Base-by-base conservation (phyloP, 64 coral and sea anemone species). In the Montipora sp. region DNA sequence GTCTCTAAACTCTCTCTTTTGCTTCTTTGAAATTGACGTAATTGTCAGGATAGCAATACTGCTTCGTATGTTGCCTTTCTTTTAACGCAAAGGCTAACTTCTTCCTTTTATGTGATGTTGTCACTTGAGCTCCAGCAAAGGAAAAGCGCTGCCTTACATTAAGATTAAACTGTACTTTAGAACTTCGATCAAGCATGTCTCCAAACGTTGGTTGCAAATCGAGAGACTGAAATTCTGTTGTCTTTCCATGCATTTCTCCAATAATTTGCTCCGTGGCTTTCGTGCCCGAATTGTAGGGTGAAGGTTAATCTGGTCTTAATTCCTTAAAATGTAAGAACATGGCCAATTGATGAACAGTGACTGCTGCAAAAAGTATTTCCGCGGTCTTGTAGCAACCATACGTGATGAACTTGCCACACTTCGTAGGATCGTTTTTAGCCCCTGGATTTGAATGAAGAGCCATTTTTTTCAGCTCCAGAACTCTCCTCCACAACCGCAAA, bases 241-340 rank as follows among this genome's bases (percentile, higher is more conserved):
- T 88, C 60, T 93, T 93, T 27, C 77, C 83, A 47, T 93, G 83
- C 81, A 93, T 80, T 88, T 93, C 92, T 44, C 83, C 51, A 16
- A 93, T 93, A 18, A 81, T 87, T 10, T 83, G n/a, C 68, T 93
- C 92, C 2, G 92, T 93, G 1, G 20, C 14, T 5, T 93, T 93
- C 5, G 92, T 89, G 59, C 92, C 53, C 6, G 79, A 72, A 51
- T 84, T 89, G 81, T 61, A 80, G 44, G 75, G 93, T 57, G 87
- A 90, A 27, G 47, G 12, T 27, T 51, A 73, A 24, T 43, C 66
- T 44, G 49, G 50, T 15, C 88, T 75, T 8, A 95, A 2, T 48
- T 75, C 81, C 2, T 59, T 84, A 51, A 91, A 95, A 57, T 88
- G 89, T 7, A 95, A 75, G 44, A 80, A 95, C 75, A 92, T 47